Percentiles rank a stretch among this genome's conserved stretches.
Conservation (phyloP, 1,140 invertebrate species). For the Panonychus citri region DNA sequence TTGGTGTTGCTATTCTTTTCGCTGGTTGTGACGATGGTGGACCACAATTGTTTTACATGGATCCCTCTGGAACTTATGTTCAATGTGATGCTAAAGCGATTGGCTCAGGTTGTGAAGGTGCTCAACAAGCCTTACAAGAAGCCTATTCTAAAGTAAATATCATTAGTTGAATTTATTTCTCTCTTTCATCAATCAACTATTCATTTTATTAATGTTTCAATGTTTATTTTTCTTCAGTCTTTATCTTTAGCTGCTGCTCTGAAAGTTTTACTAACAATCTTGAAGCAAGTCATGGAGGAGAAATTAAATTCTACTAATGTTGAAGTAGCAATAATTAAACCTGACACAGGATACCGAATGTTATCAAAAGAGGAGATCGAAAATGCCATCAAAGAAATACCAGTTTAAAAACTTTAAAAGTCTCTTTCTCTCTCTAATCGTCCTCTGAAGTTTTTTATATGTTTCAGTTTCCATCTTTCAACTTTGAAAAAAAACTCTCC, state of each 20-base stretch:
- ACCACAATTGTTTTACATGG: constrained; percentile 62
- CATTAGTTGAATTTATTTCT: not conserved
- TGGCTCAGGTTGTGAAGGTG: constrained; percentile 94
- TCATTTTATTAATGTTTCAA: not conserved
- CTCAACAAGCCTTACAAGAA: constrained; percentile 85
- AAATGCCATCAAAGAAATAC: constrained; percentile 16
- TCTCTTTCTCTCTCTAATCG: too few relatives aligned
- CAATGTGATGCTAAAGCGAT: constrained; percentile 97
- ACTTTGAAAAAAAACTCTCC: too few relatives aligned
- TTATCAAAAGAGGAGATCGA: constrained; percentile 70
- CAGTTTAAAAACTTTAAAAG: too few relatives aligned
- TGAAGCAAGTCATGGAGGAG: constrained; percentile 99
- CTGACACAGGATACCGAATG: constrained; percentile 62
- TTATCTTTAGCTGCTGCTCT: constrained; percentile 91
- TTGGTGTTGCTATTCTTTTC: constrained; percentile 68
- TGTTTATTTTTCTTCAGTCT: constrained; percentile 35
- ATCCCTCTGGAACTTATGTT: constrained; percentile 90
- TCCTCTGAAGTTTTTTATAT: too few relatives aligned
- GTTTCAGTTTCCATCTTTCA: too few relatives aligned
- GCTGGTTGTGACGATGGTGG: constrained; percentile 32
- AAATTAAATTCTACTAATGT: constrained; percentile 93
- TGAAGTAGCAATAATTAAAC: constrained; percentile 78
- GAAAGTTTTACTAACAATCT: constrained; percentile 66
- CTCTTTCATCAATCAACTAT: not conserved
- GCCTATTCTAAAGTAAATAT: constrained; percentile 45